These are phyloP conservation scores for Macrobrachium nipponense DNA, from an alignment of 1,140 invertebrate species.

Conservation along the genomic window DNA sequence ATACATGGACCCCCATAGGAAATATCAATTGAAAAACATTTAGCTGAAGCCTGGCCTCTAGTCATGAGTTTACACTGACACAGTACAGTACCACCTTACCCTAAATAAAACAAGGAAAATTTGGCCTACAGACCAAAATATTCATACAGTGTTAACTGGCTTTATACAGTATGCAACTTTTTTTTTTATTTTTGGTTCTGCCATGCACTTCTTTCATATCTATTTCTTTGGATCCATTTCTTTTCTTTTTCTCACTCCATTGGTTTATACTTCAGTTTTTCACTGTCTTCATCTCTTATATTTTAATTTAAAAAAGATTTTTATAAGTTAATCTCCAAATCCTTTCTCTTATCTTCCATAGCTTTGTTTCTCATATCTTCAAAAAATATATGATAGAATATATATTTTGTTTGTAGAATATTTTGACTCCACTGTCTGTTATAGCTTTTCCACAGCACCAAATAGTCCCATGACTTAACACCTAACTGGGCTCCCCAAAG, in stretches of 20 bases:
- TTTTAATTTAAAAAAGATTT: neutral
- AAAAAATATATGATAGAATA: conserved; percentile 9
- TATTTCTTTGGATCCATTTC: too few species aligned
- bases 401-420: conserved; percentile 25
- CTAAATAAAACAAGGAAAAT: too few species aligned
- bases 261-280: neutral
- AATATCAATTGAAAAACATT: too few species aligned
- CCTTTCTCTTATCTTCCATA: conserved; percentile 3
- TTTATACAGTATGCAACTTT: too few species aligned
- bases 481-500: conserved; percentile 41
- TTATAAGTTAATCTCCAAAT: neutral
- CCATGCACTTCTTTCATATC: too few species aligned
- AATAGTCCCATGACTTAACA: conserved; percentile 34
- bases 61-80: too few species aligned
- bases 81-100: too few species aligned
- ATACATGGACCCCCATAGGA: too few species aligned
- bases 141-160: too few species aligned
- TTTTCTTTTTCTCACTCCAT: conserved; percentile 1
- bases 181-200: too few species aligned
- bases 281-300: neutral
- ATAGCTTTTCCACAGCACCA: conserved; percentile 49
- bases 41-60: too few species aligned
- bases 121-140: too few species aligned
- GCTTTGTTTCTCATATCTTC: conserved; percentile 14
- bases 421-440: conserved; percentile 56